A percentile compares a stretch with the other conserved stretches of the same genome.
Evolutionary conservation across 2,888 invertebrate species (phyloP).

Genomic region (Julus scanicus): DNA sequence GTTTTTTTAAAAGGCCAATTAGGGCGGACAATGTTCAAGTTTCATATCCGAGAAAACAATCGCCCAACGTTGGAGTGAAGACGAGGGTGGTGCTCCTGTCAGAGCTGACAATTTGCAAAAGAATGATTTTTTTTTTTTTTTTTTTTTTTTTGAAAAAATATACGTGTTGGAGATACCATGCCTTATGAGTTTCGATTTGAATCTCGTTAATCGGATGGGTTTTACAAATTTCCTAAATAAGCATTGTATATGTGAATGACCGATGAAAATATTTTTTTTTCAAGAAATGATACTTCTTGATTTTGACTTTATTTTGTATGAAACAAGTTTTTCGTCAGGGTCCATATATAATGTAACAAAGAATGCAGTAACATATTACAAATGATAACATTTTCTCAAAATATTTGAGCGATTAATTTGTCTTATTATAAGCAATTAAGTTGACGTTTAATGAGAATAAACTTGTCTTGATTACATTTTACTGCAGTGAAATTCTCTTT

Average conservation of each 20-base stretch:
- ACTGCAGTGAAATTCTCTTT: too few species aligned
- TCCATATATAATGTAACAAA: not conserved
- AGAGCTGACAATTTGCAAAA: conserved; percentile 20
- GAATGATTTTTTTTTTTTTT: not conserved
- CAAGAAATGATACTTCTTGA: not conserved
- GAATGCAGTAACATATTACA: not conserved
- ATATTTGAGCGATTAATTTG: not conserved
- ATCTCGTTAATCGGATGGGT: not conserved
- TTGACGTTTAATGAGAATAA: too few species aligned
- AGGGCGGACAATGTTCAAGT: conserved; percentile 13
- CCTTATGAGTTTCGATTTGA: conserved; percentile 26
- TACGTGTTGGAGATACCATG: not conserved
- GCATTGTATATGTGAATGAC: not conserved
- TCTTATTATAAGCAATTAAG: not conserved
- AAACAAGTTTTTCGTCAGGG: not conserved
- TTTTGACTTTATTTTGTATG: not conserved
- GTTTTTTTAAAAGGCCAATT: not conserved
- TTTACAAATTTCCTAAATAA: not conserved
- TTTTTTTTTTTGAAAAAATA: not conserved
- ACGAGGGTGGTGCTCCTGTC: conserved; percentile 30
- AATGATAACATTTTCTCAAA: not conserved
- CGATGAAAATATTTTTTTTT: not conserved
- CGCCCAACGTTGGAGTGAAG: conserved; percentile 13
- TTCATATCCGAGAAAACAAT: conserved; percentile 28
- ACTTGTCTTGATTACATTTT: too few species aligned